Conservation (phyloP, 2,888 invertebrate species). For the Thymelicus acteon region DNA sequence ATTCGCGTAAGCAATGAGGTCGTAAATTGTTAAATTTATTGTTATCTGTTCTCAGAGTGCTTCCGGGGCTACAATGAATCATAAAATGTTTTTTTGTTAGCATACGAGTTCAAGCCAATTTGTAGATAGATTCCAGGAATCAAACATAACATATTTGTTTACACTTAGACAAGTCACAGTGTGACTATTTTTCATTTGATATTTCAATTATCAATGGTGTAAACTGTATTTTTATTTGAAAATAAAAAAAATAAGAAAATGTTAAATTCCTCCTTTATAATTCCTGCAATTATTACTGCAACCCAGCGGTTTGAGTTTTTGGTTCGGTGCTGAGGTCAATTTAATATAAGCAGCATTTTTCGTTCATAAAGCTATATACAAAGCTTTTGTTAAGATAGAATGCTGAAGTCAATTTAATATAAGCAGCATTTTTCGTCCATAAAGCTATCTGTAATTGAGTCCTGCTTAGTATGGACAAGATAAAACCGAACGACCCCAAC, state of each 20-base stretch:
- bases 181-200: neutral
- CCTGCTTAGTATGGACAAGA: conserved; percentile 21
- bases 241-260: too few species aligned
- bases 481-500: conserved; percentile 33
- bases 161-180: neutral
- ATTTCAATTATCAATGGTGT: neutral
- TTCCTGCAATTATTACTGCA: too few species aligned
- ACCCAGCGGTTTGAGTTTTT: too few species aligned
- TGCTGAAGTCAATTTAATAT: neutral
- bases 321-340: too few species aligned
- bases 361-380: too few species aligned
- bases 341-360: too few species aligned
- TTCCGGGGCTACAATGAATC: conserved; percentile 39
- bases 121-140: conserved; percentile 7
- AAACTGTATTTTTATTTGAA: too few species aligned
- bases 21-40: conserved; percentile 43
- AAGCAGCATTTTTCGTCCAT: conserved; percentile 21
- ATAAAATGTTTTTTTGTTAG: conserved; percentile 44
- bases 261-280: too few species aligned
- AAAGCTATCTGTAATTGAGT: conserved; percentile 23
- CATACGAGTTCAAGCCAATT: conserved; percentile 39
- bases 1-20: conserved; percentile 36
- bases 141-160: conserved; percentile 4
- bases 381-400: too few species aligned
- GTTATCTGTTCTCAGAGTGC: conserved; percentile 41